These are phyloP conservation scores for Coleophora deauratella DNA, from an alignment of 2,888 invertebrate genomes.

Conservation along the genomic window DNA sequence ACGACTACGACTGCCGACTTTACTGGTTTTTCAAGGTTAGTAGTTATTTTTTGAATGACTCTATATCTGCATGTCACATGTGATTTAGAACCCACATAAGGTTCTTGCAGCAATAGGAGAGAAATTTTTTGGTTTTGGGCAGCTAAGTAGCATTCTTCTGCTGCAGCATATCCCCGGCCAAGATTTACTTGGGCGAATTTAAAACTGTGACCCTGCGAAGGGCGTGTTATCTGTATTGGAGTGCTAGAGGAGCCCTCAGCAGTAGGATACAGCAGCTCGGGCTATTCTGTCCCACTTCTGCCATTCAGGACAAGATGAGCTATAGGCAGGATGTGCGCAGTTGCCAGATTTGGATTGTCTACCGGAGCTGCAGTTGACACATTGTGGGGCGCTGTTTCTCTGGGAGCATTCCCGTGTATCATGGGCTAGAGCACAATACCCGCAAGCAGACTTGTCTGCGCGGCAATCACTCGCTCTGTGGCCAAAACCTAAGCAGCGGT, in stretches of 20 bases:
- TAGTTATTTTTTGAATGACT: constrained; percentile 6
- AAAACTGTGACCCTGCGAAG: too few relatives aligned
- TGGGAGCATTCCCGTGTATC: background rate
- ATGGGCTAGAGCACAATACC: background rate
- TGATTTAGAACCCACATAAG: constrained; percentile 6
- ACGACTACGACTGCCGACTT: constrained; percentile 10
- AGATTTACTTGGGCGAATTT: too few relatives aligned
- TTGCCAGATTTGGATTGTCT: background rate
- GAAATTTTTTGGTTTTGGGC: background rate
- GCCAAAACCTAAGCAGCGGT: too few relatives aligned
- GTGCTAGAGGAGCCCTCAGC: too few relatives aligned
- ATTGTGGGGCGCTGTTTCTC: background rate
- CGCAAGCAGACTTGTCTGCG: background rate
- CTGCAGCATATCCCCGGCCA: too few relatives aligned
- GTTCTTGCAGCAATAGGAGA: constrained; percentile 10
- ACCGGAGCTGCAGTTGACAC: background rate
- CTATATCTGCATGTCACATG: background rate
- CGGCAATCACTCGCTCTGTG: background rate
- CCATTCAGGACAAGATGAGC: background rate
- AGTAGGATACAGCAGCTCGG: constrained; percentile 3
- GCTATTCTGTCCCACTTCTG: constrained; percentile 13
- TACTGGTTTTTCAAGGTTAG: background rate
- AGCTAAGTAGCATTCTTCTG: constrained; percentile 11
- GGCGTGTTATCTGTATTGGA: too few relatives aligned
- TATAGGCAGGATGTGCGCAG: background rate